A percentile compares a stretch with the other conserved stretches of the same genome.
Evolutionary conservation across 1,140 invertebrate species (phyloP).

Genomic region (Drosophila leontia): DNA sequence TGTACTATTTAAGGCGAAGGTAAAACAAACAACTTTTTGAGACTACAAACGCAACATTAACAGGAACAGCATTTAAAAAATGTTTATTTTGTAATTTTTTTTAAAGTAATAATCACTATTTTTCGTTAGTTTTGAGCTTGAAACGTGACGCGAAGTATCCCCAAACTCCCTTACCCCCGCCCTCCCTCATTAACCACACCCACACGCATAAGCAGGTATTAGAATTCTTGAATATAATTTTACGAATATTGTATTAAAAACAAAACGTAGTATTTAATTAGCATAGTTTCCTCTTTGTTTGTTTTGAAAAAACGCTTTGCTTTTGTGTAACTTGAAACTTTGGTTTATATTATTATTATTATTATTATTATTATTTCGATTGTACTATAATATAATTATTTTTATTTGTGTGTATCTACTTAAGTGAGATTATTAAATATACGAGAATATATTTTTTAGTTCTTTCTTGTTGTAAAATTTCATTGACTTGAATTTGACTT

Average conservation of each 20-base stretch:
- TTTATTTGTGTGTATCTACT: conserved; percentile 58
- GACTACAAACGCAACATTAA: conserved; percentile 83
- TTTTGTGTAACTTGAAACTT: conserved; percentile 52
- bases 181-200: conserved; percentile 28
- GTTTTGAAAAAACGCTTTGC: conserved; percentile 66
- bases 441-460: conserved; percentile 51
- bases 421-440: conserved; percentile 79
- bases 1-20: conserved; percentile 39
- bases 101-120: conserved; percentile 48
- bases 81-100: conserved; percentile 75
- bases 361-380: conserved; percentile 29
- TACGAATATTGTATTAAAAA: conserved; percentile 49
- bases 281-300: conserved; percentile 52
- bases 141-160: conserved; percentile 26
- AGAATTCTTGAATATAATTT: conserved; percentile 62
- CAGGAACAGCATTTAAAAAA: conserved; percentile 82
- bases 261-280: conserved; percentile 55
- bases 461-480: conserved; percentile 75
- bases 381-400: conserved; percentile 33
- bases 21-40: conserved; percentile 72
- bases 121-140: conserved; percentile 54
- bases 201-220: conserved; percentile 57
- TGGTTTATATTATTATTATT: conserved; percentile 24
- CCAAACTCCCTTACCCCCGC: background rate
- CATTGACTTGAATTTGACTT: conserved; percentile 58